A percentile compares a stretch with the other conserved stretches of the same genome.
Conservation (phyloP, 2,797 vertebrate genomes). For the Paramormyrops hopkinsi region DNA sequence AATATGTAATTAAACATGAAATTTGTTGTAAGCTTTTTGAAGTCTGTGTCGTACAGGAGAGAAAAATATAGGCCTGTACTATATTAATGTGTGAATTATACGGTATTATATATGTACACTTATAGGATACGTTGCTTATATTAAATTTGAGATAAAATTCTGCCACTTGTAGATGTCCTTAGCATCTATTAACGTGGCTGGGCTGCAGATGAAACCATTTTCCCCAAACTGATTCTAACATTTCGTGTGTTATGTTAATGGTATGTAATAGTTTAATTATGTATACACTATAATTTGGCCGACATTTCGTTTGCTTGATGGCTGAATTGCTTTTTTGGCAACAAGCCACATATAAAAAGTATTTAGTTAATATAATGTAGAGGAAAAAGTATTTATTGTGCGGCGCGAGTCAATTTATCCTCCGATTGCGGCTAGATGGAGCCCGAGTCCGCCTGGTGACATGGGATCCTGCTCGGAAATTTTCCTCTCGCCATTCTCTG, state of each 20-base stretch:
- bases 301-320: background rate
- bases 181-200: background rate
- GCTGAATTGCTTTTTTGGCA: background rate
- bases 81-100: background rate
- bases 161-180: background rate
- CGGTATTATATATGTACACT: background rate
- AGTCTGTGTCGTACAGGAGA: background rate
- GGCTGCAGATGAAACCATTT: background rate
- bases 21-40: background rate
- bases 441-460: constrained; percentile 56
- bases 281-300: background rate
- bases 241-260: background rate
- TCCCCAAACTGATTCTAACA: background rate
- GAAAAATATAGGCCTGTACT: background rate
- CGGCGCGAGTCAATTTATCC: constrained; percentile 14
- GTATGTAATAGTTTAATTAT: background rate
- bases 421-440: constrained; percentile 59
- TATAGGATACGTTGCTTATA: background rate
- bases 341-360: constrained; percentile 19
- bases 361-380: constrained; percentile 16
- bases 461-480: constrained; percentile 50
- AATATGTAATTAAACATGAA: background rate
- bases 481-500: constrained; percentile 46
- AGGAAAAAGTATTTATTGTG: background rate
- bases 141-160: background rate